Evolutionary conservation across 1,140 invertebrate species (phyloP).

Genomic region (Sipha flava): DNA sequence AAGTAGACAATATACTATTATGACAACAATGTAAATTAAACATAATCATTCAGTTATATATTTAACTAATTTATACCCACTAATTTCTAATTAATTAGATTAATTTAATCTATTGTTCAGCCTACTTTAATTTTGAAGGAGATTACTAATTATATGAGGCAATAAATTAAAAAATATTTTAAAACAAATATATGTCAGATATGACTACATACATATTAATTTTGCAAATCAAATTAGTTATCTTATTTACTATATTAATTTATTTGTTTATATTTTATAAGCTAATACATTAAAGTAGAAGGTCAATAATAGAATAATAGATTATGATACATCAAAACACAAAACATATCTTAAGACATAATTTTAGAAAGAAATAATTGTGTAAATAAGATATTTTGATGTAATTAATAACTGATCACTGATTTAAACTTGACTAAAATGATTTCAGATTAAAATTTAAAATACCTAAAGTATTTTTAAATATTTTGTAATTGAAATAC

Average conservation of each 20-base stretch:
- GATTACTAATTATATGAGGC: not conserved
- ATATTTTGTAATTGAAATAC: too few relatives aligned
- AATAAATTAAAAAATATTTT: not conserved
- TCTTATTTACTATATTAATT: not conserved
- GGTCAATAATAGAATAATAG: not conserved
- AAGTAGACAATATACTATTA: not conserved
- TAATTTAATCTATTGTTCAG: not conserved
- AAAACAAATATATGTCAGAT: not conserved
- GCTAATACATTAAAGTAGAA: not conserved
- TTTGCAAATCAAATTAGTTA: not conserved
- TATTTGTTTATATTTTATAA: not conserved
- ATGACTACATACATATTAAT: not conserved
- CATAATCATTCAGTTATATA: not conserved
- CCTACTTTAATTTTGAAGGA: not conserved
- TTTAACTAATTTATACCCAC: not conserved
- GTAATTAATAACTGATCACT: too few relatives aligned
- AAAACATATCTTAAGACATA: too few relatives aligned
- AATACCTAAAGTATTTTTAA: too few relatives aligned
- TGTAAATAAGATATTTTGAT: too few relatives aligned
- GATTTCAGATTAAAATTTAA: too few relatives aligned
- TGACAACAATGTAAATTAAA: not conserved
- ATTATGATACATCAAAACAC: too few relatives aligned
- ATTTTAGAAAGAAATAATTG: too few relatives aligned
- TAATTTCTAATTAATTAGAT: not conserved
- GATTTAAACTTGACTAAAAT: too few relatives aligned